A percentile compares a stretch with the other conserved stretches of the same genome.
Evolutionary conservation across 1,140 invertebrate species (phyloP).

Genomic region (Danaus plexippus): DNA sequence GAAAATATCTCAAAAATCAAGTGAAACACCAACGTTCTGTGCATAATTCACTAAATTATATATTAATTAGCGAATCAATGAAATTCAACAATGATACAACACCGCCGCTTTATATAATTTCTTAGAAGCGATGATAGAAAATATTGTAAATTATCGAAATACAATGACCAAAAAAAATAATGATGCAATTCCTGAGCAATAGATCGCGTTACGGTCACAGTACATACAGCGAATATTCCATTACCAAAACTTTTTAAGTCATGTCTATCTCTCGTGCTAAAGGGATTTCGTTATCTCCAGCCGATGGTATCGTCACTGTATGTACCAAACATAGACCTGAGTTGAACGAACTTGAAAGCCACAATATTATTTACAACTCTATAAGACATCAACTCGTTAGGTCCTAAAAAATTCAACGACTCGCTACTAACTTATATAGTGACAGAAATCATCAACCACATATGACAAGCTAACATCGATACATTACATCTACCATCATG

Average conservation of each 20-base stretch:
- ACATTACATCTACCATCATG: constrained; percentile 64
- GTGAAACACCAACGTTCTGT: constrained; percentile 71
- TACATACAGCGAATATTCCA: constrained; percentile 18
- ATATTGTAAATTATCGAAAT: constrained; percentile 59
- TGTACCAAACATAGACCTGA: constrained; percentile 25
- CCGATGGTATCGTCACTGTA: constrained; percentile 18
- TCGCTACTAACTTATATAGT: constrained; percentile 55
- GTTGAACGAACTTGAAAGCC: constrained; percentile 44
- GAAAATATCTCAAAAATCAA: constrained; percentile 69
- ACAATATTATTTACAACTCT: constrained; percentile 57
- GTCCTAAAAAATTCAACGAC: constrained; percentile 64
- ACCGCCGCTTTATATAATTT: constrained; percentile 50
- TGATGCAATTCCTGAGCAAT: constrained; percentile 70
- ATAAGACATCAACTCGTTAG: constrained; percentile 43
- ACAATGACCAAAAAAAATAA: constrained; percentile 43
- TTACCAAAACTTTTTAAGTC: no score
- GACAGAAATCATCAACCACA: constrained; percentile 56
- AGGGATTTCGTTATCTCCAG: no score
- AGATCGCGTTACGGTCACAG: constrained; percentile 29
- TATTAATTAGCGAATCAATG: constrained; percentile 52
- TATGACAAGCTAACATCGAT: constrained; percentile 67
- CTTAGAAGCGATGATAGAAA: constrained; percentile 60
- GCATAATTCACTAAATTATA: constrained; percentile 63
- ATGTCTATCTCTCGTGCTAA: no score
- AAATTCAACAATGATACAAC: constrained; percentile 65